phyloP scores from a whole-genome alignment of 35 echinoderm and acorn worm genomes.

The Lytechinus variegatus region DNA sequence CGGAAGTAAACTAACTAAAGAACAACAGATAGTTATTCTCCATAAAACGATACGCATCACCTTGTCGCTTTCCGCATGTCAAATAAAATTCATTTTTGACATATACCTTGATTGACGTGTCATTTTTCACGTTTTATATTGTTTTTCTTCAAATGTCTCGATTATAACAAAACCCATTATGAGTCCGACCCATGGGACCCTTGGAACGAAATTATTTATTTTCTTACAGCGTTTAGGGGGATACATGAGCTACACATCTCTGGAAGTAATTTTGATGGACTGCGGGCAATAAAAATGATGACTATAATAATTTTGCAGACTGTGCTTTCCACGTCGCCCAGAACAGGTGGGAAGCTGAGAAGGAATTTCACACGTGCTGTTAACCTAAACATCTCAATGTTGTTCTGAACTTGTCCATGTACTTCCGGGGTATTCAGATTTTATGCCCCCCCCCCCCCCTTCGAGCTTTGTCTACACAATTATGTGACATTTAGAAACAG shows the following conservation, averaged over 20 bases:
- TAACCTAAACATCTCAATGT: slow-evolving; percentile 42
- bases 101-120: slow-evolving; percentile 41
- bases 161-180: slow-evolving; percentile 29
- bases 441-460: background rate
- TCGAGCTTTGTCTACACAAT: too few species aligned
- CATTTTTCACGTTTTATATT: background rate
- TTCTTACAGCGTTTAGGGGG: slow-evolving; percentile 2
- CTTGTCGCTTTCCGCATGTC: background rate
- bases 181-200: background rate
- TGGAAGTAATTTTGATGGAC: slow-evolving; percentile 38
- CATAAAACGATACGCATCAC: background rate
- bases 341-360: slow-evolving; percentile 42
- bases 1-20: background rate
- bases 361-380: slow-evolving; percentile 44
- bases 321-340: background rate
- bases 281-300: slow-evolving; percentile 51
- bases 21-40: background rate
- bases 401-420: slow-evolving; percentile 10
- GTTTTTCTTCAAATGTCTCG: background rate
- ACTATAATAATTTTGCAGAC: slow-evolving; percentile 40
- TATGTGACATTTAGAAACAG: too few species aligned
- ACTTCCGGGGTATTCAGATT: slow-evolving; percentile 17
- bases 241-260: slow-evolving; percentile 16
- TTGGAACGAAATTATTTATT: slow-evolving; percentile 43
- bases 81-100: background rate